Conservation (phyloP, 2,888 invertebrate genomes). For the Nymphalis c-album region DNA sequence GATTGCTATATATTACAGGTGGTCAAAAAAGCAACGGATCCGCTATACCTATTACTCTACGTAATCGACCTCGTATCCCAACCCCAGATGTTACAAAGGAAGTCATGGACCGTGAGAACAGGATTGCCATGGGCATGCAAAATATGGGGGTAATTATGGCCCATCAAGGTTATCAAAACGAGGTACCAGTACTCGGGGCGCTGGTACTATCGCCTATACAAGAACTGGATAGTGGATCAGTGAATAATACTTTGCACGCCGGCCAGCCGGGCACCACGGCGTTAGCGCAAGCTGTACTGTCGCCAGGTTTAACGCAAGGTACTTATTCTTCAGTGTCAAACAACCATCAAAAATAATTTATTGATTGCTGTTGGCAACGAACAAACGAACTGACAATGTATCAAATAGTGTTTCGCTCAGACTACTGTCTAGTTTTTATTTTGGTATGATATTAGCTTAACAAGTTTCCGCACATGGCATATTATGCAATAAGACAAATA, state of each 20-base stretch:
- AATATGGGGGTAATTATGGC: conserved; percentile 87
- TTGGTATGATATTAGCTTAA: no score
- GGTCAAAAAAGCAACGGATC: conserved; percentile 86
- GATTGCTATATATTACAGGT: conserved; percentile 61
- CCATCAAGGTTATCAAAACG: conserved; percentile 83
- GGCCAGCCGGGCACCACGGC: conserved; percentile 88
- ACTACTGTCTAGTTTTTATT: no score
- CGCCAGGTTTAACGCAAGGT: conserved; percentile 76
- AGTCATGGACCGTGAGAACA: conserved; percentile 86
- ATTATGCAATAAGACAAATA: no score
- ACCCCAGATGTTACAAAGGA: conserved; percentile 94
- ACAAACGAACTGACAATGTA: no score
- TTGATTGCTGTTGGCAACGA: no score
- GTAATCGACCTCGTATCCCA: conserved; percentile 92
- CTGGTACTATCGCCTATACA: conserved; percentile 91
- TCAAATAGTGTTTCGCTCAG: no score
- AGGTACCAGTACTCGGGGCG: conserved; percentile 88
- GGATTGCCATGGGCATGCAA: conserved; percentile 79
- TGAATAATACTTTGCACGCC: conserved; percentile 87
- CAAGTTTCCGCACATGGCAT: no score
- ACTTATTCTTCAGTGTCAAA: neutral
- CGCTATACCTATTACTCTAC: conserved; percentile 84
- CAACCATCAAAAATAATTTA: no score
- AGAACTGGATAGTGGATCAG: conserved; percentile 89
- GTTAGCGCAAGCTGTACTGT: conserved; percentile 88